These are phyloP conservation scores for Plagiodera versicolora DNA, from an alignment of 2,888 invertebrate species.

Conservation along the genomic window DNA sequence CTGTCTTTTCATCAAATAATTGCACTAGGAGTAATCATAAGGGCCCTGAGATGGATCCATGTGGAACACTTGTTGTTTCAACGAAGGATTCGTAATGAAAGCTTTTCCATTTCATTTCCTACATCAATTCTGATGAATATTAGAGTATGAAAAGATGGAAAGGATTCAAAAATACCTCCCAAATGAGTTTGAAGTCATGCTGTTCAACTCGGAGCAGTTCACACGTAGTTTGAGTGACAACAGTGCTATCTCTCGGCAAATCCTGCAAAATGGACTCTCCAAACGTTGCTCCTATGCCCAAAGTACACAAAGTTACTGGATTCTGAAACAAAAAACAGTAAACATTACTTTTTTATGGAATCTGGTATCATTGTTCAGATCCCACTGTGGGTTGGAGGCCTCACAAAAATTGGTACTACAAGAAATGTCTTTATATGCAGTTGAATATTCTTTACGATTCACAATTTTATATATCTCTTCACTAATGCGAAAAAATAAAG, in stretches of 20 bases:
- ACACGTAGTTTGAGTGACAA: conserved; percentile 73
- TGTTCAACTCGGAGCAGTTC: conserved; percentile 75
- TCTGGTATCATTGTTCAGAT: too few species aligned
- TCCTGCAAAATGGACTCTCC: conserved; percentile 76
- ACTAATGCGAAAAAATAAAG: too few species aligned
- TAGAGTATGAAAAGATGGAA: too few species aligned
- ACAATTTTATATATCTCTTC: too few species aligned
- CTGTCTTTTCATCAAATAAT: too few species aligned
- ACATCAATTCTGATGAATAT: too few species aligned
- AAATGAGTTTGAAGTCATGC: conserved; percentile 74
- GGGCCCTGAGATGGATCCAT: background rate
- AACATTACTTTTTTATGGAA: too few species aligned
- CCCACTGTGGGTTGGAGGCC: too few species aligned
- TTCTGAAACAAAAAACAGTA: conserved; percentile 56
- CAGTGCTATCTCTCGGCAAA: conserved; percentile 70
- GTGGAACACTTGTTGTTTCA: background rate
- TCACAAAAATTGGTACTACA: too few species aligned
- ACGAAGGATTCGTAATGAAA: background rate
- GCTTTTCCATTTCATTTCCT: too few species aligned
- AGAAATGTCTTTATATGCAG: too few species aligned
- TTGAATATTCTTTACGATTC: too few species aligned
- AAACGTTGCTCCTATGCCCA: conserved; percentile 75
- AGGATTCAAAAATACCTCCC: conserved; percentile 65
- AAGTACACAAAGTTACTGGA: conserved; percentile 66
- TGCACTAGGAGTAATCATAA: background rate